These are phyloP conservation scores for Paracanthobrama guichenoti DNA, from an alignment of 2,113 vertebrate genomes.

Conservation along the genomic window DNA sequence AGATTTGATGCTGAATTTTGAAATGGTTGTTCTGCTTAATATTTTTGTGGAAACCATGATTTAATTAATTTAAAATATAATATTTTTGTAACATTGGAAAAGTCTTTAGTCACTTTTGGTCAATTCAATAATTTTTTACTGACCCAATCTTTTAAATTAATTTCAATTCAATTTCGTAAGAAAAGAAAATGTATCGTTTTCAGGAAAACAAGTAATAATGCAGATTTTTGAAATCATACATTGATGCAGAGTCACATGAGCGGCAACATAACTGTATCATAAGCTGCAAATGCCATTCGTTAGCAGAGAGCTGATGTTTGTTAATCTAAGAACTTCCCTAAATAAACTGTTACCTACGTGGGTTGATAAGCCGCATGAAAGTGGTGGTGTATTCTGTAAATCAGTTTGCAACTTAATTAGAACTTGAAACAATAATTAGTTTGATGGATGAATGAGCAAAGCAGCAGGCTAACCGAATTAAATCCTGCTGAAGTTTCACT, in stretches of 20 bases:
- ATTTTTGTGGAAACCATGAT: no score
- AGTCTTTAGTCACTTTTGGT: no score
- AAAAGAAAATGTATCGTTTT: no score
- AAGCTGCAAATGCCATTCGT: background rate
- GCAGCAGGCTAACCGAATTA: conserved; percentile 33
- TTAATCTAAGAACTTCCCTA: background rate
- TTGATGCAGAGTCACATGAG: background rate
- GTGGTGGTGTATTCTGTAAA: conserved; percentile 20
- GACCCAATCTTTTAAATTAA: background rate
- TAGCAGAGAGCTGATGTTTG: background rate
- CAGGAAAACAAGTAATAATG: no score
- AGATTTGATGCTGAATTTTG: no score
- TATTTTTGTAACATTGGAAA: no score
- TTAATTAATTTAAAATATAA: no score
- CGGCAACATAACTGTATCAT: background rate
- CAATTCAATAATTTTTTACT: background rate
- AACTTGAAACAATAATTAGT: conserved; percentile 54
- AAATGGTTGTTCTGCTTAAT: no score
- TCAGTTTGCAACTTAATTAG: conserved; percentile 52
- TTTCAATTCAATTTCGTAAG: no score
- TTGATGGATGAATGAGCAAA: conserved; percentile 50
- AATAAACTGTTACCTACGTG: conserved; percentile 17
- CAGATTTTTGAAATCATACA: no score
- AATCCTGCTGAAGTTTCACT: conserved; percentile 55
- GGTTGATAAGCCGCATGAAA: conserved; percentile 19